Percentiles rank a stretch among this genome's conserved stretches.
phyloP scores from a whole-genome alignment of 2,888 invertebrate genomes.

The Noctua comes region DNA sequence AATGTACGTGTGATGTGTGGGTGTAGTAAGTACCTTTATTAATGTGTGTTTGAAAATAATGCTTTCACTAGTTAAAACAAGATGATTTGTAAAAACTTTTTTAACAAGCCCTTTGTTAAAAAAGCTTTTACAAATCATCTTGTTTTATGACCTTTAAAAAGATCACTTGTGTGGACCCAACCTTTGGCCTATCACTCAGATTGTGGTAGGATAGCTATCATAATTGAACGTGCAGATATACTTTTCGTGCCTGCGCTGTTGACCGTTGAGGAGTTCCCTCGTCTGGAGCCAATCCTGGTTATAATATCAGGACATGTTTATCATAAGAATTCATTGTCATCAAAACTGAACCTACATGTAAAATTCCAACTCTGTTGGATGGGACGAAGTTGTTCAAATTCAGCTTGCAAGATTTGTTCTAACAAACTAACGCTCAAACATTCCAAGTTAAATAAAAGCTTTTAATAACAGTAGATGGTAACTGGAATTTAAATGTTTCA shows the following conservation, averaged over 20 bases:
- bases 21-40: neutral
- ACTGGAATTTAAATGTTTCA: neutral
- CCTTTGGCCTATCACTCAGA: neutral
- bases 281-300: neutral
- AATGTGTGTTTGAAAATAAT: neutral
- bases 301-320: neutral
- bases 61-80: neutral
- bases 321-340: neutral
- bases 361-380: neutral
- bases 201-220: neutral
- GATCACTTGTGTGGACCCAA: neutral
- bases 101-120: neutral
- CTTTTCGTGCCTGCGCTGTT: neutral
- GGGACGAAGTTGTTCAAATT: neutral
- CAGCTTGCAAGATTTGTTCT: neutral
- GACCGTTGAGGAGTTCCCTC: neutral
- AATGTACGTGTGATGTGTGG: slow-evolving; percentile 22
- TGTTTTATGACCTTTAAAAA: neutral
- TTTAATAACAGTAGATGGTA: too few species aligned
- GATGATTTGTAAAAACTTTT: neutral
- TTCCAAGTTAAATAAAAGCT: neutral
- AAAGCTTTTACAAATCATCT: too few species aligned
- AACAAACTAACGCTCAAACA: neutral
- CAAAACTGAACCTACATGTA: neutral
- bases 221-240: neutral